phyloP scores from a whole-genome alignment of 2,888 invertebrate species.

The Chrysolina oricalcia region DNA sequence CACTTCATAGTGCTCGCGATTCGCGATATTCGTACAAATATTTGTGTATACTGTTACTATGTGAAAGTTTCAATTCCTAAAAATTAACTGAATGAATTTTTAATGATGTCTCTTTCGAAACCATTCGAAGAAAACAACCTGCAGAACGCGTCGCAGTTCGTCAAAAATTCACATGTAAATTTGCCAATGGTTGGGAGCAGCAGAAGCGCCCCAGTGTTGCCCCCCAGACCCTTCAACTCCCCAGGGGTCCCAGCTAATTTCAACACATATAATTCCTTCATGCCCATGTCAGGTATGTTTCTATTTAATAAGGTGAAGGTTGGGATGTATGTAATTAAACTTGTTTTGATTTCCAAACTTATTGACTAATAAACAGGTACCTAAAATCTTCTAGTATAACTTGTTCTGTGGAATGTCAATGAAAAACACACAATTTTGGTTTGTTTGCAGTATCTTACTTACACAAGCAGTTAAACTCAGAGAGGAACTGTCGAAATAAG shows the following conservation, averaged over 20 bases:
- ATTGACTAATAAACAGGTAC: constrained; percentile 21
- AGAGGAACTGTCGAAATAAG: too few species aligned
- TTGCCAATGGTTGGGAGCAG: constrained; percentile 42
- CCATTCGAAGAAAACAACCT: constrained; percentile 50
- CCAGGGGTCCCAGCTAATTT: constrained; percentile 42
- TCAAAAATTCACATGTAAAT: constrained; percentile 56
- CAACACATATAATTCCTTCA: constrained; percentile 55
- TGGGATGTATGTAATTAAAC: neutral
- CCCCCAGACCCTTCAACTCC: constrained; percentile 67
- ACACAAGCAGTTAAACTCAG: too few species aligned
- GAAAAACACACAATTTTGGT: neutral
- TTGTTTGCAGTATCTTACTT: neutral
- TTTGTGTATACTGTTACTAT: neutral
- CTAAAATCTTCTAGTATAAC: neutral
- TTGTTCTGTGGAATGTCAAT: constrained; percentile 7
- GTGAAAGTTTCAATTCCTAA: constrained; percentile 16
- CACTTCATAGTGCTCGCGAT: neutral
- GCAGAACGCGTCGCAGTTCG: constrained; percentile 59
- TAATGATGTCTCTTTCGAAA: constrained; percentile 45
- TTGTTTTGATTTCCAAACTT: constrained; percentile 1
- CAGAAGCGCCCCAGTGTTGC: constrained; percentile 66
- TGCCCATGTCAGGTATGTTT: constrained; percentile 58
- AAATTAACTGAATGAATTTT: neutral
- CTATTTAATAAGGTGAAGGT: neutral
- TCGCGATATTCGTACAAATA: constrained; percentile 11